A percentile compares a stretch with the other conserved stretches of the same genome.
Conservation (phyloP, 2,797 vertebrate genomes). For the Glossophaga mutica region DNA sequence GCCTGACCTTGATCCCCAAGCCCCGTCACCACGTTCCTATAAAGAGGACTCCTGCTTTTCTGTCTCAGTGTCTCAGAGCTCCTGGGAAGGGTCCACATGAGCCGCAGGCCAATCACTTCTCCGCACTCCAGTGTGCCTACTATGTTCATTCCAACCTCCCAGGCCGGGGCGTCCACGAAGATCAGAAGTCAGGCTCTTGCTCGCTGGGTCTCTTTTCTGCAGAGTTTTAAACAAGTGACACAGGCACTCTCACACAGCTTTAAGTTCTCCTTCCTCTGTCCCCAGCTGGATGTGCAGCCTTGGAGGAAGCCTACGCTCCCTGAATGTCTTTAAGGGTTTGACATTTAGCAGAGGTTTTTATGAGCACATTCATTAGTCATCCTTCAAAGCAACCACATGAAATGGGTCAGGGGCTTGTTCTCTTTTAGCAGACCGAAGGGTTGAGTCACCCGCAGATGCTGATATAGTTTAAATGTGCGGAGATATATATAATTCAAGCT, state of each 20-base stretch:
- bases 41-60: neutral
- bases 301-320: neutral
- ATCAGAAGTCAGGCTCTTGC: neutral
- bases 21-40: accelerated
- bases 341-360: constrained; percentile 29
- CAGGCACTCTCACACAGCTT: neutral
- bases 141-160: neutral
- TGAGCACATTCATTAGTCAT: neutral
- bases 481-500: neutral
- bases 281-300: neutral
- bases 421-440: neutral
- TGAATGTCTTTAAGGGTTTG: neutral
- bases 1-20: neutral
- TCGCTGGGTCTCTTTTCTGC: neutral
- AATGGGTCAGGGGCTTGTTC: neutral
- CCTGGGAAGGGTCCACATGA: neutral
- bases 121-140: accelerated
- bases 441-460: neutral
- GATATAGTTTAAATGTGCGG: neutral
- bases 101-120: neutral
- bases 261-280: neutral
- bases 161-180: neutral
- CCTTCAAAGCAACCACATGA: constrained; percentile 23
- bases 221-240: neutral
- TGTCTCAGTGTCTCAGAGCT: neutral